phyloP scores from a whole-genome alignment of 2,888 invertebrate species.

The Helobdella robusta region DNA sequence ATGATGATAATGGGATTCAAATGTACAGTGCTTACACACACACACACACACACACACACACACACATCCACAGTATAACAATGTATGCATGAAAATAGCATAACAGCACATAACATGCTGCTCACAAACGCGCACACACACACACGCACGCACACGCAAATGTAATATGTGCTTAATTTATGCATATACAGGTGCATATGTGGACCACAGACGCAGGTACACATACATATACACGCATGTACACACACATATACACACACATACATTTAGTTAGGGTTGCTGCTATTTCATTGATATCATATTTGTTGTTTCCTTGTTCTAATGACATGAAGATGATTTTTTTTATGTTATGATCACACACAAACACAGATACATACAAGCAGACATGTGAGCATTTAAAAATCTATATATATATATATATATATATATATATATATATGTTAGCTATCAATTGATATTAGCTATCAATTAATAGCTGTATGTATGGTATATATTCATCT shows the following conservation, averaged over 20 bases:
- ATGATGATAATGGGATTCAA: too few species aligned
- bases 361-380: constrained; percentile 9
- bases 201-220: constrained; percentile 9
- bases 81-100: constrained; percentile 5
- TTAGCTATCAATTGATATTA: too few species aligned
- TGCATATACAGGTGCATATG: constrained; percentile 26
- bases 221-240: constrained; percentile 9
- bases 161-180: not conserved
- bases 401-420: constrained; percentile 7
- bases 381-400: not conserved
- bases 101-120: not conserved
- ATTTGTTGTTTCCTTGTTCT: too few species aligned
- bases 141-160: constrained; percentile 4
- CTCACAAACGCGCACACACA: not conserved
- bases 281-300: too few species aligned
- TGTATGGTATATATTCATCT: too few species aligned
- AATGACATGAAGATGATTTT: too few species aligned
- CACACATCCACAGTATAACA: too few species aligned
- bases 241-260: constrained; percentile 18
- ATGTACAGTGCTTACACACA: too few species aligned
- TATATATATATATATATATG: constrained; percentile 13
- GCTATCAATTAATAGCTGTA: constrained; percentile 1
- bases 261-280: not conserved
- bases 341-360: too few species aligned
- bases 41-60: too few species aligned